Evolutionary conservation across 2,888 invertebrate genomes (phyloP), one percentile per base, ranked within the genome.

Genomic region (Coelopa pilipes): DNA sequence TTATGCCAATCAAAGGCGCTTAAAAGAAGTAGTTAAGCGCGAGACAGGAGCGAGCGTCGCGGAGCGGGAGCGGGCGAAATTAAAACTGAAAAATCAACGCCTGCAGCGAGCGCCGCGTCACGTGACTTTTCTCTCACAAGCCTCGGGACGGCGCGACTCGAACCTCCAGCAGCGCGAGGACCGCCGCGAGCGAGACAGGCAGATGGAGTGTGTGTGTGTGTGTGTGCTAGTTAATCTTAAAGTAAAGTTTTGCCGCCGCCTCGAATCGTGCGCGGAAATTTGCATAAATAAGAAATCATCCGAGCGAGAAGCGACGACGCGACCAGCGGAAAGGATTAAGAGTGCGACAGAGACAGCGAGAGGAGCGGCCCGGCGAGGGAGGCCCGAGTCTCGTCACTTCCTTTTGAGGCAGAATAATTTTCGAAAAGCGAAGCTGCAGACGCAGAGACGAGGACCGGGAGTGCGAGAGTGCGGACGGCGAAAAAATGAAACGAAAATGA

Each of bases 1-100:
- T 80, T 79, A 80, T 80, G 80, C 76, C 80, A 80, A 80, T 80
- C 80, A 80, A 77, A 78, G 70, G 69, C 70, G 78, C 78, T 79
- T 79, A 79, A 73, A 74, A 75, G 78, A 66, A 68, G 45, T 59
- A 49, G 59, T 49, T 24, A 49, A 34, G 34, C 34, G 34, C 34
- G 34, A 2, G 34, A 34, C 34, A 34, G 34, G 34, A 34, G 34
- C 34, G 34, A 34, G 34, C 34, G n/a, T n/a, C n/a, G 13, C 24
- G 55, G 21, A 67, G 47, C 34, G 24, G 24, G n/a, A 50, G 50
- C 50, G 17, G 49, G 49, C 49, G 59, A 69, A 69, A 34, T 70
- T 60, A 24, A 59, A 70, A 63, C 34, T 62, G 50, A 13, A 50
- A 69, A 73, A 47, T 68, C 55, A 72, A 70, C 55, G 63, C 21